Conservation (phyloP, 2,888 invertebrate species). For the Limenitis camilla region DNA sequence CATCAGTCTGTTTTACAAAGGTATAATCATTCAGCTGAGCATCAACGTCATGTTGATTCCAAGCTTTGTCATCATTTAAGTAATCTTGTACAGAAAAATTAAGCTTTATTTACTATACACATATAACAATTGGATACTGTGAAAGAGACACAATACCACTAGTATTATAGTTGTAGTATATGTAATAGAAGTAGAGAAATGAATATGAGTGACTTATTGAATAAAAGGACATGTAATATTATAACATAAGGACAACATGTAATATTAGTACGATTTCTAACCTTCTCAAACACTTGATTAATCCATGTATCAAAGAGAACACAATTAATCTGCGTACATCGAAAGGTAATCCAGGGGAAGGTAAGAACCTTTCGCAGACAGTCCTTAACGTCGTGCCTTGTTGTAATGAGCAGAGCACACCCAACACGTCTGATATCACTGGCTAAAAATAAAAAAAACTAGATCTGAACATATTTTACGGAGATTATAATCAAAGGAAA, state of each 20-base stretch:
- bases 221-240: no score
- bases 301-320: constrained; percentile 74
- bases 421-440: constrained; percentile 43
- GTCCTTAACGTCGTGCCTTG: constrained; percentile 61
- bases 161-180: no score
- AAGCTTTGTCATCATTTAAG: no score
- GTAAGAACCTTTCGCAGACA: constrained; percentile 51
- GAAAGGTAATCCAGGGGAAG: constrained; percentile 29
- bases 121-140: no score
- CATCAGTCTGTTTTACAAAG: no score
- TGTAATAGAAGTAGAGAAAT: neutral
- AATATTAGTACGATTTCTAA: constrained; percentile 23
- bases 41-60: no score
- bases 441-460: constrained; percentile 34
- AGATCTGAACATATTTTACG: no score
- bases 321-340: constrained; percentile 71
- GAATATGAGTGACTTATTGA: neutral
- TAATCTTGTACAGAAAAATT: no score
- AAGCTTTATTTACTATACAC: no score
- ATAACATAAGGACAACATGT: neutral
- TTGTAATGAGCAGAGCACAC: constrained; percentile 54
- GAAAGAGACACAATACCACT: no score
- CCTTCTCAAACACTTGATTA: constrained; percentile 75
- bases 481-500: no score
- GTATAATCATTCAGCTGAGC: no score